These are phyloP conservation scores for Chlorocebus sabaeus DNA, from an alignment of 2,113 vertebrate genomes.

Conservation along the genomic window DNA sequence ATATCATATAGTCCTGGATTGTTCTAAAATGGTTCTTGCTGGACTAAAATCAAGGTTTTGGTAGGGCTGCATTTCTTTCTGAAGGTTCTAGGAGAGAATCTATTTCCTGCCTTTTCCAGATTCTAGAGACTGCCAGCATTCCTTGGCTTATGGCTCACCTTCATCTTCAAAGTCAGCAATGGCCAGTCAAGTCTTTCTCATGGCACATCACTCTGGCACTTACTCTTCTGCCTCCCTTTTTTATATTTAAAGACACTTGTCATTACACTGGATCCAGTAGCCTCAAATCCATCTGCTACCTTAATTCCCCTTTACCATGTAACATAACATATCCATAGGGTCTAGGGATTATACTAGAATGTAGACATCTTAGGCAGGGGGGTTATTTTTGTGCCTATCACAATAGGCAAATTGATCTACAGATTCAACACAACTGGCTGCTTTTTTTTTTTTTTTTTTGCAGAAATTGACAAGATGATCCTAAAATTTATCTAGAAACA, in stretches of 20 bases:
- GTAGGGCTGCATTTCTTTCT: neutral
- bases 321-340: neutral
- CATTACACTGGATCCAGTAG: neutral
- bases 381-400: neutral
- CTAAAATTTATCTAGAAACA: neutral
- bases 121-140: neutral
- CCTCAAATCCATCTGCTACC: neutral
- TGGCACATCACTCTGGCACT: neutral
- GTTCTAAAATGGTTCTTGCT: neutral
- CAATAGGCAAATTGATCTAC: neutral
- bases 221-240: neutral
- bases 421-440: neutral
- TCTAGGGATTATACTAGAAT: neutral
- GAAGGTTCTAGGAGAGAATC: neutral
- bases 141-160: neutral
- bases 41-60: neutral
- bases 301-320: neutral
- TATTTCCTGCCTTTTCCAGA: neutral
- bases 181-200: neutral
- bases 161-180: neutral
- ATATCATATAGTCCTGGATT: neutral
- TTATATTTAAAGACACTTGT: neutral
- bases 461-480: neutral
- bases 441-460: neutral
- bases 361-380: neutral